Evolutionary conservation across 1,140 invertebrate genomes (phyloP).

Genomic region (Cephus cinctus): DNA sequence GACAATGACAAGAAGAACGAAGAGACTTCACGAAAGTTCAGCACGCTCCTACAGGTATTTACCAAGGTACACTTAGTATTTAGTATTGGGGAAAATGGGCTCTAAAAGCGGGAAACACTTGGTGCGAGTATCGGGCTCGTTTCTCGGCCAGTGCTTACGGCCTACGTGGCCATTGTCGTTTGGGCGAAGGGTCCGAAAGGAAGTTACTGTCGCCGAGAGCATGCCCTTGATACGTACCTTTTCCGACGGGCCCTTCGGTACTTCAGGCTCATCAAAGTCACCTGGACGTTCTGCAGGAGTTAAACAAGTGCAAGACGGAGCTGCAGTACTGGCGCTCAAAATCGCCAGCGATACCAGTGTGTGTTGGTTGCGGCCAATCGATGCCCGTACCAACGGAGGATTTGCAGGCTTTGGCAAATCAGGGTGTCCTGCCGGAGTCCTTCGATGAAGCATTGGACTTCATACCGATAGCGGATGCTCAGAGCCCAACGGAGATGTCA

Average conservation of each 20-base stretch:
- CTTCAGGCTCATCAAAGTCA: not conserved
- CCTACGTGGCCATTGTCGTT: no score
- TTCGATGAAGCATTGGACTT: slow-evolving; percentile 52
- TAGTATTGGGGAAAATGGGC: not conserved
- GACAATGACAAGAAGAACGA: slow-evolving; percentile 90
- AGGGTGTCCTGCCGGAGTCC: slow-evolving; percentile 61
- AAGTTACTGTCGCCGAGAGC: no score
- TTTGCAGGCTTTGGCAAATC: slow-evolving; percentile 62
- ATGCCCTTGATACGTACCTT: no score
- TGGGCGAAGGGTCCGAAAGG: no score
- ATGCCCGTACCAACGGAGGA: slow-evolving; percentile 60
- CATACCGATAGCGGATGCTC: slow-evolving; percentile 50
- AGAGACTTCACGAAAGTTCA: slow-evolving; percentile 83
- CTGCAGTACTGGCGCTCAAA: slow-evolving; percentile 86
- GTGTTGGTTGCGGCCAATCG: slow-evolving; percentile 61
- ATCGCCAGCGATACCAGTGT: slow-evolving; percentile 69
- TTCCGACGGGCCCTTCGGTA: no score
- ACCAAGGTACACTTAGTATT: slow-evolving; percentile 39
- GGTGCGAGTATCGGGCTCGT: no score
- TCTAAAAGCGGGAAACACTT: no score
- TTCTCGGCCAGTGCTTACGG: no score
- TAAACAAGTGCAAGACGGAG: slow-evolving; percentile 88
- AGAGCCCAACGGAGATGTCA: slow-evolving; percentile 37
- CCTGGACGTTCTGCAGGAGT: slow-evolving; percentile 59
- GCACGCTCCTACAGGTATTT: slow-evolving; percentile 78